Base-by-base conservation (phyloP, 2,797 vertebrate genomes). In the Anguilla marmorata region DNA sequence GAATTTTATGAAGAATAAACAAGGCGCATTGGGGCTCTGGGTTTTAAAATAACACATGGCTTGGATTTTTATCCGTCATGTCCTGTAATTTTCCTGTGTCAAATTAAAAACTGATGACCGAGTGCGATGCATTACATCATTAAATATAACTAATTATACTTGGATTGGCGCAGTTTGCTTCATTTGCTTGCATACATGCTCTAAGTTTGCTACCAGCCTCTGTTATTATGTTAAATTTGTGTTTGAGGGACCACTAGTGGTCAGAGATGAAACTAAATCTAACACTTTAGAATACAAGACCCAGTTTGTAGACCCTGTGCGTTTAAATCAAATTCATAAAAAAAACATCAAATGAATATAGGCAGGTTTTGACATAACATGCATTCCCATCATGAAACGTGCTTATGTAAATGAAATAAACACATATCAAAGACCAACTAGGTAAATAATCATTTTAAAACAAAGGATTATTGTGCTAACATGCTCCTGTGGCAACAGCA, bases 231-330 rank as follows among this genome's bases (percentile, higher is more conserved):
- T 41, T 69, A 37, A 69, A n/a, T 69, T 86, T 66, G 85, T 66
- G 85, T 86, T 86, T 69, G 85, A 45, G 85, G 37, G 85, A 45
- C 85, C 37, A 33, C 85, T 24, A 86, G 85, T 86, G 85, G 85
- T 86, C 58, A 86, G 33, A 9, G 33, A 76, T 41, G 16, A 76
- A 76, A 76, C 74, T 16, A 76, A 33, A 76, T 76, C 74, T 21
- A 19, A 76, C 14, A 41, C 30, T 76, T 76, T 21, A 4, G 19
- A 76, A 76, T 76, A 19, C 63, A 27, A n/a, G 4, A 27, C 6
- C 24, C 56, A 58, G 27, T 72, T 72, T 30, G 11, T 12, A 33
- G 27, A 30, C 8, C 27, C 69, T 72, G 69, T 33, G 0, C 8
- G 4, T 33, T 27, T 27, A 69, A 4, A 21, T 19, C 41, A 45